Evolutionary conservation across 2,888 invertebrate species (phyloP), one percentile per base, ranked within the genome.

Genomic region (Ceriagrion tenellum): DNA sequence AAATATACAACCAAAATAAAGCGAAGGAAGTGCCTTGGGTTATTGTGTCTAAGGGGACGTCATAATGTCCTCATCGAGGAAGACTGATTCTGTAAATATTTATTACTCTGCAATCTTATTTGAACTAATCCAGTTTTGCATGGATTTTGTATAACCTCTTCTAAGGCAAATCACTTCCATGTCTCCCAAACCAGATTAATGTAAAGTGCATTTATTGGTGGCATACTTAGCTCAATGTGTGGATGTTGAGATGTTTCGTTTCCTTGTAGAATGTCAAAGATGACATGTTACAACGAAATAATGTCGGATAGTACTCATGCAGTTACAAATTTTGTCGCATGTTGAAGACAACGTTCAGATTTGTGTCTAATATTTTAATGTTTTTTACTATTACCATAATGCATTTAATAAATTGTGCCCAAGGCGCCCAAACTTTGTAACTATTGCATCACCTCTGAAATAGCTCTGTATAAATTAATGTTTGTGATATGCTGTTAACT

Each of bases 1-100:
- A 98, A 97, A 98, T 98, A 97, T 98, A 98, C 96, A 98, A 98
- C 97, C 97, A 97, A 96, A 98, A 98, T 96, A 98, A 98, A 97
- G 96, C 97, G 96, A 97, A 97, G 96, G 96, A 96, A 47, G 93
- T 93, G 90, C 93, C 90, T 40, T 93, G 93, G 93, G 93, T 93
- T 47, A 93, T 93, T 93, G 69, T 93, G 47, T 93, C 93, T 6
- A 93, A 93, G 63, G 93, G 93, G 93, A 93, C 93, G n/a, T 93
- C 93, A 0, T 93, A 93, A 93, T 69, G 47, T n/a, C 40, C 59
- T 10, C 55, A 20, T 35, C 20, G 23, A 26, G 63, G 69, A 93
- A 40, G 47, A 47, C 81, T 93, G 40, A 63, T 35, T 91, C 47
- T 69, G 69, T 74, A 74, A 63, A 93, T 93, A 93, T 93, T 69